A percentile compares a stretch with the other conserved stretches of the same genome.
Conservation (phyloP, 2,888 invertebrate genomes). For the Acronicta psi region DNA sequence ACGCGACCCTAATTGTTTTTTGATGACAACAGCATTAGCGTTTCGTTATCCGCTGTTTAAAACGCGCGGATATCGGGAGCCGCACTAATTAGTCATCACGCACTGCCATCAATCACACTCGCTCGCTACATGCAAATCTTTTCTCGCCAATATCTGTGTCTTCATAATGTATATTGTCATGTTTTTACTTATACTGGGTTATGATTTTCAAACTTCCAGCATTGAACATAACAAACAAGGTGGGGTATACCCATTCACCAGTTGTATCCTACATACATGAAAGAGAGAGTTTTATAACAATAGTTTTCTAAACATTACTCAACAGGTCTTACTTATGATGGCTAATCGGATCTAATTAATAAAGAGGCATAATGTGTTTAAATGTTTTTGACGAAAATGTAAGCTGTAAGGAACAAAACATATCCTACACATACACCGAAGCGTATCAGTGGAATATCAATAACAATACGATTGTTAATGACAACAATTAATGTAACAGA, state of each 20-base stretch:
- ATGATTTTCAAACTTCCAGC: no score
- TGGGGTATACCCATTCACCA: no score
- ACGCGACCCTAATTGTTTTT: constrained; percentile 35
- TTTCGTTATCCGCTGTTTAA: constrained; percentile 25
- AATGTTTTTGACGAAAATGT: constrained; percentile 31
- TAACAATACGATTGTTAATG: neutral
- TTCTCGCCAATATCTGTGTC: neutral
- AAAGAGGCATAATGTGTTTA: neutral
- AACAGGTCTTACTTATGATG: no score
- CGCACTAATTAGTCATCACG: constrained; percentile 27
- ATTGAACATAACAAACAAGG: no score
- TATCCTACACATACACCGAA: constrained; percentile 4
- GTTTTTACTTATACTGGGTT: no score
- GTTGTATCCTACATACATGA: no score
- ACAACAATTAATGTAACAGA: neutral
- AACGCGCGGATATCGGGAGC: constrained; percentile 15
- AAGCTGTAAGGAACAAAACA: neutral
- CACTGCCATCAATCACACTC: constrained; percentile 16
- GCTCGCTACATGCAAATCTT: neutral
- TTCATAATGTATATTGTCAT: no score
- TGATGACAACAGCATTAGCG: constrained; percentile 36
- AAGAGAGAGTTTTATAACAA: no score
- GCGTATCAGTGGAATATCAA: constrained; percentile 39
- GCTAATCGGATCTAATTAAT: no score
- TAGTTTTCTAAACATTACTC: no score